Percentiles rank a stretch among this genome's conserved stretches.
These are phyloP conservation scores for Leptothorax acervorum DNA, from an alignment of 2,888 invertebrate species.

Conservation along the genomic window DNA sequence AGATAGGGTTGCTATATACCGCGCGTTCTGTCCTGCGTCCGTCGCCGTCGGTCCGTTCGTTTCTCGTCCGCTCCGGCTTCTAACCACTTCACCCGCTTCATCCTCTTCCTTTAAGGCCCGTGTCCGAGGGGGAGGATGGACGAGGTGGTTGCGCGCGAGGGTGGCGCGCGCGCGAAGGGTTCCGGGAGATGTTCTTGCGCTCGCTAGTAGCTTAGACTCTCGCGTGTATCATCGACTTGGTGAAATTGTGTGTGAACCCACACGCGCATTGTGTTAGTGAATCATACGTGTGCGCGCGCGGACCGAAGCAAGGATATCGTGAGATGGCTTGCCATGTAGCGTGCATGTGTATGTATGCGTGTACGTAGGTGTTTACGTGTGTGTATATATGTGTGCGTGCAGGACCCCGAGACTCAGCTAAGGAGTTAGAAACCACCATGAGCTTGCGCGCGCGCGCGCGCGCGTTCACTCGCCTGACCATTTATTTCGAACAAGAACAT, in stretches of 20 bases:
- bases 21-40: slow-evolving; percentile 70
- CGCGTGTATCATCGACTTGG: slow-evolving; percentile 58
- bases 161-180: slow-evolving; percentile 68
- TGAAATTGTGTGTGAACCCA: slow-evolving; percentile 72
- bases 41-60: slow-evolving; percentile 75
- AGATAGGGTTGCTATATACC: slow-evolving; percentile 82
- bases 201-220: slow-evolving; percentile 71
- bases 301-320: slow-evolving; percentile 53
- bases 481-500: slow-evolving; percentile 78
- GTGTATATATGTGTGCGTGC: slow-evolving; percentile 44
- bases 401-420: slow-evolving; percentile 69
- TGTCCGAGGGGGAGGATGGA: slow-evolving; percentile 73
- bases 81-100: slow-evolving; percentile 74
- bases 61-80: slow-evolving; percentile 71
- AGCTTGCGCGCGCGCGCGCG: background rate
- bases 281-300: slow-evolving; percentile 55
- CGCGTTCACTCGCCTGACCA: slow-evolving; percentile 67
- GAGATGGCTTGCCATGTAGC: slow-evolving; percentile 18
- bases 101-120: slow-evolving; percentile 80
- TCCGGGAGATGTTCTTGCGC: slow-evolving; percentile 80
- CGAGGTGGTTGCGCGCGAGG: slow-evolving; percentile 71
- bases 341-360: slow-evolving; percentile 38
- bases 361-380: slow-evolving; percentile 46
- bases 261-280: slow-evolving; percentile 65
- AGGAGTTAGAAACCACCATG: slow-evolving; percentile 77